Evolutionary conservation across 2,888 invertebrate species (phyloP).

Genomic region (Gonocerus acuteangulatus): DNA sequence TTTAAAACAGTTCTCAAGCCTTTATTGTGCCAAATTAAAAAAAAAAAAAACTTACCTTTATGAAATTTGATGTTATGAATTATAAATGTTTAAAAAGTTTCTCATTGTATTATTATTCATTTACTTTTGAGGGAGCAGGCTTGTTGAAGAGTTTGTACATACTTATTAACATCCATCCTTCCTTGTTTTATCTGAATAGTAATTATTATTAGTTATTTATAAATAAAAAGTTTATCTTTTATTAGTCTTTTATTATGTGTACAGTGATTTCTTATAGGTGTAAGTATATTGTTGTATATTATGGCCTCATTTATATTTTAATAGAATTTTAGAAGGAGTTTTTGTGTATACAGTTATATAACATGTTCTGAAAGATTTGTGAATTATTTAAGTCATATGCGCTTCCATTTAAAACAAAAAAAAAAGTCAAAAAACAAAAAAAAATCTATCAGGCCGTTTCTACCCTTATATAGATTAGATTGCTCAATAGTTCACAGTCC

Average conservation of each 20-base stretch:
- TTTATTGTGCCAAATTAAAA: slow-evolving; percentile 18
- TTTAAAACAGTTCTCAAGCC: slow-evolving; percentile 18
- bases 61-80: slow-evolving; percentile 13
- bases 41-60: slow-evolving; percentile 2
- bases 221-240: slow-evolving; percentile 21
- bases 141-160: slow-evolving; percentile 12
- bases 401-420: slow-evolving; percentile 19
- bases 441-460: slow-evolving; percentile 17
- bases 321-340: slow-evolving; percentile 13
- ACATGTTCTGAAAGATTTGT: neutral
- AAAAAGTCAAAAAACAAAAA: too few species aligned
- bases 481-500: slow-evolving; percentile 16
- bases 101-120: slow-evolving; percentile 14
- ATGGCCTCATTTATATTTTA: slow-evolving; percentile 27
- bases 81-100: slow-evolving; percentile 11
- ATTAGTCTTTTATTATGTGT: slow-evolving; percentile 23
- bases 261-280: slow-evolving; percentile 21
- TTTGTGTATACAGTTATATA: neutral
- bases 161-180: slow-evolving; percentile 17
- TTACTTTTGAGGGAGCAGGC: neutral
- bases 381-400: slow-evolving; percentile 18
- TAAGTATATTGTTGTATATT: slow-evolving; percentile 22
- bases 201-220: slow-evolving; percentile 20
- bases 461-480: slow-evolving; percentile 14
- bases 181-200: slow-evolving; percentile 10